These are phyloP conservation scores for Oxygymnocypris stewartii DNA, from an alignment of 2,113 vertebrate genomes.

Conservation along the genomic window DNA sequence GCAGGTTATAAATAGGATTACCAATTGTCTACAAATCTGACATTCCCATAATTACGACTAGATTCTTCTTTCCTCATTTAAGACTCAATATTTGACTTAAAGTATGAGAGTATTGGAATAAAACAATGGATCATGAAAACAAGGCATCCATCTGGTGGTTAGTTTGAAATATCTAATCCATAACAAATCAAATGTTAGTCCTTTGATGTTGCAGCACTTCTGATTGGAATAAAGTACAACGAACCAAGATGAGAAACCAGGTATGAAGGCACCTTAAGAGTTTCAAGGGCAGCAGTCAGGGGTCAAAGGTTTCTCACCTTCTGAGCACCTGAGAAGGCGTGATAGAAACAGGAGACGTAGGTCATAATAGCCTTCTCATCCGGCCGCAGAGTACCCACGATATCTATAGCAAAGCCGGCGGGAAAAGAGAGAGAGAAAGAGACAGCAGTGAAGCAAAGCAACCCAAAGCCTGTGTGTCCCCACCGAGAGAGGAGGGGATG, in stretches of 20 bases:
- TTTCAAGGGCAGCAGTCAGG: slow-evolving; percentile 52
- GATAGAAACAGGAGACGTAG: slow-evolving; percentile 99
- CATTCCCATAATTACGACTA: background rate
- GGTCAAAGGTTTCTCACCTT: slow-evolving; percentile 88
- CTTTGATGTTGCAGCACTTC: background rate
- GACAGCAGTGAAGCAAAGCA: slow-evolving; percentile 71
- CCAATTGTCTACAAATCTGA: background rate
- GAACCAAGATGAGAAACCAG: background rate
- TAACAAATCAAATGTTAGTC: background rate
- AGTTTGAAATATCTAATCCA: background rate
- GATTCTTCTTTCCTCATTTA: background rate
- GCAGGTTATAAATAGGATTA: background rate
- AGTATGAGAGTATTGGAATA: background rate
- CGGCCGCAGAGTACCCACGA: slow-evolving; percentile 96
- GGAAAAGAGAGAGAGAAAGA: slow-evolving; percentile 53
- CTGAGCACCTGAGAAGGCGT: slow-evolving; percentile 99
- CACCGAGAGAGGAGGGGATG: slow-evolving; percentile 29
- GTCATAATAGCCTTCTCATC: slow-evolving; percentile 99
- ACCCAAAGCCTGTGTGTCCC: slow-evolving; percentile 65
- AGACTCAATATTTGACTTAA: background rate
- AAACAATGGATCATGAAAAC: background rate
- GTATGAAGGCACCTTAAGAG: background rate
- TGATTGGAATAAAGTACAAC: background rate
- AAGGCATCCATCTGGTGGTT: background rate
- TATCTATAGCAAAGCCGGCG: slow-evolving; percentile 82